Conservation (phyloP, 2,888 invertebrate genomes). For the Ectobius pallidus region DNA sequence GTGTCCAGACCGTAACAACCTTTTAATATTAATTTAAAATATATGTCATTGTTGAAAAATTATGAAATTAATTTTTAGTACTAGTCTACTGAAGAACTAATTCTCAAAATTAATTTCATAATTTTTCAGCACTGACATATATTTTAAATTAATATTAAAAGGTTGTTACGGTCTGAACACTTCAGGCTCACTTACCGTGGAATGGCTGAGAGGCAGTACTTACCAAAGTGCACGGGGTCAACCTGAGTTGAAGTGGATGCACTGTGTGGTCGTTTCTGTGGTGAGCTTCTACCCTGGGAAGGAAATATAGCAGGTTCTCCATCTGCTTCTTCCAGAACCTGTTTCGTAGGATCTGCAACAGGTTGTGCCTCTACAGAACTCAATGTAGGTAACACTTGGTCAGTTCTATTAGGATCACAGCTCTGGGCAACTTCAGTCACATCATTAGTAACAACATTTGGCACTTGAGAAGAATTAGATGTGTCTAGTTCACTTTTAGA, state of each 20-base stretch:
- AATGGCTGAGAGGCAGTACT: no score
- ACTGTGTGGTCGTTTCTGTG: conserved; percentile 75
- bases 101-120: no score
- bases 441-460: conserved; percentile 32
- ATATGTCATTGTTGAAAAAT: no score
- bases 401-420: conserved; percentile 38
- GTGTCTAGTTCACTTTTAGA: conserved; percentile 12
- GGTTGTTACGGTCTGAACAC: no score
- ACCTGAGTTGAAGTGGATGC: conserved; percentile 83
- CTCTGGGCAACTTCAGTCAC: conserved; percentile 11
- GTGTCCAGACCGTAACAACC: no score
- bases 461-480: conserved; percentile 39
- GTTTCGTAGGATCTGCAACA: not conserved
- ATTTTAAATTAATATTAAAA: no score
- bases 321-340: conserved; percentile 34
- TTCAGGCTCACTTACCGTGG: no score
- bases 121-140: no score
- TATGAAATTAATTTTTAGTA: no score
- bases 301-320: conserved; percentile 50
- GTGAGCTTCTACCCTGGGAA: conserved; percentile 54
- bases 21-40: no score
- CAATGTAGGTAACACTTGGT: not conserved
- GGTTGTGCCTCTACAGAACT: not conserved
- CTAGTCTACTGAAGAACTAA: no score
- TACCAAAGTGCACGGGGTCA: conserved; percentile 85